These are phyloP conservation scores for Diloba caeruleocephala DNA, from an alignment of 2,888 invertebrate species.

Conservation along the genomic window DNA sequence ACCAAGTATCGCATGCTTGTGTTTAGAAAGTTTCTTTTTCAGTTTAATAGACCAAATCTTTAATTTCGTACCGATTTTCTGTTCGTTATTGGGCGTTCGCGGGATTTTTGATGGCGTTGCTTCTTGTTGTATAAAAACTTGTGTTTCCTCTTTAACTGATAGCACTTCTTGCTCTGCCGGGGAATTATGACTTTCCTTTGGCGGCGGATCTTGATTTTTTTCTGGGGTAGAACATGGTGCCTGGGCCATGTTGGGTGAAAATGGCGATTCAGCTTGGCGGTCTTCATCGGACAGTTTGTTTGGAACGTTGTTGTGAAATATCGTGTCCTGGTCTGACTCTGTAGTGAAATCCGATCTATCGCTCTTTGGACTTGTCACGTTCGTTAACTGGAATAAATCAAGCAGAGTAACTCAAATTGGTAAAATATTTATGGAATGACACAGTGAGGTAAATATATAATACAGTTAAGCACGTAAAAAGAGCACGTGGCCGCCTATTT, in stretches of 20 bases:
- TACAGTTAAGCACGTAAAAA: too few species aligned
- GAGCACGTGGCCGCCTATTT: too few species aligned
- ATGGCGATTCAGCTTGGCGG: conserved; percentile 10
- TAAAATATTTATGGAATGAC: too few species aligned
- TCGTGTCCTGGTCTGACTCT: conserved; percentile 72
- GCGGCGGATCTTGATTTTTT: conserved; percentile 1
- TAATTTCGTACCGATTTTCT: conserved; percentile 75
- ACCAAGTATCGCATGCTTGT: conserved; percentile 46
- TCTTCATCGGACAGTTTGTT: conserved; percentile 14
- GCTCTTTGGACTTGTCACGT: conserved; percentile 71
- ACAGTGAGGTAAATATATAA: too few species aligned
- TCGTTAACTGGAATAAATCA: conserved; percentile 72
- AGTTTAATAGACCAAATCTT: conserved; percentile 60
- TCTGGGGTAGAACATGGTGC: conserved; percentile 47
- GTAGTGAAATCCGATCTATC: conserved; percentile 65
- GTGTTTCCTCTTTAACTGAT: conserved; percentile 30
- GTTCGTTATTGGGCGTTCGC: conserved; percentile 62
- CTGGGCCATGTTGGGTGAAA: conserved; percentile 26
- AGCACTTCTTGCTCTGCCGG: conserved; percentile 1
- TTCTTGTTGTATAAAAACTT: conserved; percentile 29
- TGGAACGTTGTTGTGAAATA: conserved; percentile 46
- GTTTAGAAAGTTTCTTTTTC: conserved; percentile 57
- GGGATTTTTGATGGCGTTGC: conserved; percentile 45
- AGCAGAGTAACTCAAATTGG: neutral
- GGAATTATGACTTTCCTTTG: conserved; percentile 6